Conservation (phyloP, 2,797 vertebrate species). For the Paguma larvata region DNA sequence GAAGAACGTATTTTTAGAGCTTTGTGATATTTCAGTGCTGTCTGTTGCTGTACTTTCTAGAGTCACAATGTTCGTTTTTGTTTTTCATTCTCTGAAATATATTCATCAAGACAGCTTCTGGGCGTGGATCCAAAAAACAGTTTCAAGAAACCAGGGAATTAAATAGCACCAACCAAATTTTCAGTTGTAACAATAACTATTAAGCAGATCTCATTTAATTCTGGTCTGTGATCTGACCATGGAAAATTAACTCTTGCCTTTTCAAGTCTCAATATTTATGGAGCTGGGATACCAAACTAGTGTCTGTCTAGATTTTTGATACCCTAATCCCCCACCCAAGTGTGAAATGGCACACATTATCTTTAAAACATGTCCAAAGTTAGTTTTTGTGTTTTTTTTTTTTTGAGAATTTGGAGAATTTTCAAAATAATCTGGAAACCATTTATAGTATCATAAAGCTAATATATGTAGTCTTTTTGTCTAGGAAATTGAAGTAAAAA, state of each 20-base stretch:
- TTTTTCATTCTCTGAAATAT: constrained; percentile 65
- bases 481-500: constrained; percentile 3
- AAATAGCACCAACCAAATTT: constrained; percentile 72
- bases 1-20: constrained; percentile 35
- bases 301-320: constrained; percentile 38
- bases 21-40: constrained; percentile 16
- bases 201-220: constrained; percentile 68
- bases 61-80: constrained; percentile 68
- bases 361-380: constrained; percentile 26
- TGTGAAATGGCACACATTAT: background rate
- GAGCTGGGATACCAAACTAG: background rate
- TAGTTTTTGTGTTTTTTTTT: constrained; percentile 16
- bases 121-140: constrained; percentile 69
- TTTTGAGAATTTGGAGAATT: constrained; percentile 53
- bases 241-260: constrained; percentile 68
- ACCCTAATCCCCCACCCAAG: background rate
- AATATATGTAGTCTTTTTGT: constrained; percentile 2
- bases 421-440: constrained; percentile 34
- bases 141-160: constrained; percentile 70
- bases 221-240: constrained; percentile 53
- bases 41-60: constrained; percentile 66
- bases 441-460: background rate
- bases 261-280: constrained; percentile 52
- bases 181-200: constrained; percentile 65
- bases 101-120: constrained; percentile 72